Evolutionary conservation across 2,113 vertebrate genomes (phyloP).

Genomic region (Perca fluviatilis): DNA sequence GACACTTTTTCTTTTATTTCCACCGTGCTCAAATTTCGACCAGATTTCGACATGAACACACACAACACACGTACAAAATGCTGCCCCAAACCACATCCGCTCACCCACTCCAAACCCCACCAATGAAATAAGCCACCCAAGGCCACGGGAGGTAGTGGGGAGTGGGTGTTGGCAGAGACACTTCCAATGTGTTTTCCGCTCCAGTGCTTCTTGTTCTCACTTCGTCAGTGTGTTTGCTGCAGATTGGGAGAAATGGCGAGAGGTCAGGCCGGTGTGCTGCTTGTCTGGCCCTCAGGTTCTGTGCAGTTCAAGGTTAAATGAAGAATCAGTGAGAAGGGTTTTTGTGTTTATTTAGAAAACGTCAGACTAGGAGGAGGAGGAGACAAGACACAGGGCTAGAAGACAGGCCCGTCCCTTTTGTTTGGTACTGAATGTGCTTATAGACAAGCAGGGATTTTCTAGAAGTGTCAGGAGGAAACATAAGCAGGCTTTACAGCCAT

Average conservation of each 20-base stretch:
- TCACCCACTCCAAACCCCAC: slow-evolving; percentile 57
- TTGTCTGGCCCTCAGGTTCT: slow-evolving; percentile 61
- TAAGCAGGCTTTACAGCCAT: slow-evolving; percentile 70
- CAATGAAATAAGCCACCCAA: slow-evolving; percentile 65
- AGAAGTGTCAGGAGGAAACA: slow-evolving; percentile 75
- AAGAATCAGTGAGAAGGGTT: slow-evolving; percentile 35
- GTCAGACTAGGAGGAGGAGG: slow-evolving; percentile 27
- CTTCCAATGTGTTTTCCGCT: slow-evolving; percentile 78
- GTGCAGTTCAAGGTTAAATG: slow-evolving; percentile 74
- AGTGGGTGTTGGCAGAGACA: slow-evolving; percentile 72
- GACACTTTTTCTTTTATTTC: slow-evolving; percentile 7
- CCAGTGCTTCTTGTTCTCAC: slow-evolving; percentile 79
- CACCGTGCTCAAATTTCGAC: neutral
- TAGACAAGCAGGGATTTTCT: slow-evolving; percentile 72
- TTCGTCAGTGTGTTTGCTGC: slow-evolving; percentile 76
- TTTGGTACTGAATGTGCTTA: slow-evolving; percentile 68
- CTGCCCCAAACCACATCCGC: slow-evolving; percentile 41
- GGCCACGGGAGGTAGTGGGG: slow-evolving; percentile 59
- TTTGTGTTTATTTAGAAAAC: slow-evolving; percentile 62
- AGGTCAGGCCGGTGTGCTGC: slow-evolving; percentile 66
- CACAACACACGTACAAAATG: slow-evolving; percentile 1
- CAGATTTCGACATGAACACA: slow-evolving; percentile 11
- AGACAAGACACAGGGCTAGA: slow-evolving; percentile 29
- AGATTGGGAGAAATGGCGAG: slow-evolving; percentile 73
- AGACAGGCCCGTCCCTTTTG: slow-evolving; percentile 61